A percentile compares a stretch with the other conserved stretches of the same genome.
Conservation (phyloP, 2,797 vertebrate genomes). For the Sardinella longiceps region DNA sequence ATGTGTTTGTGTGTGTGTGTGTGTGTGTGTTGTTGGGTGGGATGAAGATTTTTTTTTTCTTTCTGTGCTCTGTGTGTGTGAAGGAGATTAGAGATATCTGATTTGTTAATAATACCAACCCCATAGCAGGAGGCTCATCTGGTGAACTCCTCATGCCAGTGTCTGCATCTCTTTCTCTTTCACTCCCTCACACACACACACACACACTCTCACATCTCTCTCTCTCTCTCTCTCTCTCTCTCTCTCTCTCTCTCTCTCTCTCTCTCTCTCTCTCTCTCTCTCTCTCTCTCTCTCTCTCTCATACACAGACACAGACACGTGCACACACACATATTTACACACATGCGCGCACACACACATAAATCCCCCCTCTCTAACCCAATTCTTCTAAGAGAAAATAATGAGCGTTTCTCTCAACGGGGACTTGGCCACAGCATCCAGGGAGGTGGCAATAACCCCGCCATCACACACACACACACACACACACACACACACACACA, state of each 20-base stretch:
- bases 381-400: conserved; percentile 58
- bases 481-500: too few relatives aligned
- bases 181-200: conserved; percentile 18
- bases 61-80: conserved; percentile 52
- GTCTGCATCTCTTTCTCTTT: not conserved
- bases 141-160: conserved; percentile 23
- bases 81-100: conserved; percentile 69
- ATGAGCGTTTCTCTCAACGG: conserved; percentile 53
- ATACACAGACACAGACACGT: too few relatives aligned
- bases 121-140: conserved; percentile 53
- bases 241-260: not conserved
- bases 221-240: conserved; percentile 17
- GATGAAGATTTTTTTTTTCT: conserved; percentile 46
- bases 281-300: conserved; percentile 23
- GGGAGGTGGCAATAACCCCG: conserved; percentile 34
- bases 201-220: conserved; percentile 23
- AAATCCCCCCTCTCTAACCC: conserved; percentile 36
- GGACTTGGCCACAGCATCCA: conserved; percentile 44
- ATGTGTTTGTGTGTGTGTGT: conserved; percentile 40
- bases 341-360: not conserved
- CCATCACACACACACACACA: not conserved
- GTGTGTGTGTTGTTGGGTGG: conserved; percentile 9
- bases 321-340: too few relatives aligned
- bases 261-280: not conserved
- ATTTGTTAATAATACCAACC: conserved; percentile 65